Base-by-base conservation (phyloP, 1,140 invertebrate species). In the Orussus abietinus region DNA sequence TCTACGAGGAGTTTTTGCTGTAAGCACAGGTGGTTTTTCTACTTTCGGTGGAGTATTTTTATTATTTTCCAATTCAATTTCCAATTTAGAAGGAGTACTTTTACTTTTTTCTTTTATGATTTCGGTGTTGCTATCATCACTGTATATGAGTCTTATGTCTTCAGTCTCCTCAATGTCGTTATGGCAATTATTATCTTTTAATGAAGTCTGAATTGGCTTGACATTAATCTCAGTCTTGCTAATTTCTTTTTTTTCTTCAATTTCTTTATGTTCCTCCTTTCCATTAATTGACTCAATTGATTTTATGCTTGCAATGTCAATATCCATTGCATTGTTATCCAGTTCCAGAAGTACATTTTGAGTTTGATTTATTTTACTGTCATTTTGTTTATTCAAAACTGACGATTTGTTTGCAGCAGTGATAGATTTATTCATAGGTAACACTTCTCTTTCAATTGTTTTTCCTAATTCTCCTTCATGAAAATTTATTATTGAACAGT, bases 401-500 rank as follows among this genome's bases (percentile, higher is more conserved):
- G 21, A 5, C 25, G 30, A 20, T 15, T n/a, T n/a, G 55, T 67
- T 74, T 5, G 55, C 46, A 49, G 57, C 47, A 63, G 60, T 57
- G 28, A 60, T 47, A 10, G 3, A 19, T 42, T 13, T 19, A 30
- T 38, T 47, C 11, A 18, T 31, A n/a, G n/a, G n/a, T n/a, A n/a
- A n/a, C n/a, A n/a, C n/a, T n/a, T n/a, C n/a, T n/a, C n/a, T n/a
- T n/a, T n/a, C n/a, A n/a, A n/a, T n/a, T n/a, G 75, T 64, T 30
- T 80, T 74, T 2, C 95, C 96, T 11, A 98, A 69, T 75, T 98
- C 95, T 4, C 76, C 79, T 12, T 82, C 71, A 18, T 79, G 74
- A 72, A 98, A 98, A 21, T 82, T 84, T 29, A 96, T 79, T 42
- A 98, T 75, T 0, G 95, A 94, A 66, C 92, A 95, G 66, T 90